Conservation (phyloP, 2,888 invertebrate genomes). For the Myopa tessellatipennis region DNA sequence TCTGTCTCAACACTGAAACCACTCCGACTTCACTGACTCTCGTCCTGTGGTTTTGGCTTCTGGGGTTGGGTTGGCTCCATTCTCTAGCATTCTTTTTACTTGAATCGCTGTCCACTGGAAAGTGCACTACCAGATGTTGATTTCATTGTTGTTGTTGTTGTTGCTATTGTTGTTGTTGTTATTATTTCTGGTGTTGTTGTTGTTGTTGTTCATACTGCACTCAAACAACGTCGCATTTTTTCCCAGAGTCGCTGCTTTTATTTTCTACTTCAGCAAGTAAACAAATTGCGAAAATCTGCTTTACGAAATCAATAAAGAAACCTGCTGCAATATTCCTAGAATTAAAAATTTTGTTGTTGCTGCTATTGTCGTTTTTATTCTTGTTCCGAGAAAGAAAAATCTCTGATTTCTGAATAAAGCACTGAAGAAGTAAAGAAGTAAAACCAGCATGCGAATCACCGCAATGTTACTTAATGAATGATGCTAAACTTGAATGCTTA, state of each 20-base stretch:
- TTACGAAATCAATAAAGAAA: constrained; percentile 18
- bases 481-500: too few species aligned
- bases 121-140: not conserved
- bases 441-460: too few species aligned
- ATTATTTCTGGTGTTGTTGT: too few species aligned
- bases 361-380: not conserved
- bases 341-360: not conserved
- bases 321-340: constrained; percentile 6
- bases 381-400: not conserved
- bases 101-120: constrained; percentile 14
- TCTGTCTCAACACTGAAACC: not conserved
- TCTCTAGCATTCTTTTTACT: not conserved
- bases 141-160: not conserved
- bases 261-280: constrained; percentile 2
- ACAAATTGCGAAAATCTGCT: constrained; percentile 26
- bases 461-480: too few species aligned
- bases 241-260: not conserved
- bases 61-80: not conserved
- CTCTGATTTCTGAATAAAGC: not conserved
- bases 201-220: too few species aligned
- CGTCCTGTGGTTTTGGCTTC: not conserved
- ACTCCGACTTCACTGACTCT: not conserved
- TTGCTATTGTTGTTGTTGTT: too few species aligned
- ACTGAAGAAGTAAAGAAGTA: too few species aligned
- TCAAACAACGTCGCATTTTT: not conserved